These are phyloP conservation scores for Silurus lanzhouensis DNA, from an alignment of 2,797 vertebrate genomes.

Conservation along the genomic window DNA sequence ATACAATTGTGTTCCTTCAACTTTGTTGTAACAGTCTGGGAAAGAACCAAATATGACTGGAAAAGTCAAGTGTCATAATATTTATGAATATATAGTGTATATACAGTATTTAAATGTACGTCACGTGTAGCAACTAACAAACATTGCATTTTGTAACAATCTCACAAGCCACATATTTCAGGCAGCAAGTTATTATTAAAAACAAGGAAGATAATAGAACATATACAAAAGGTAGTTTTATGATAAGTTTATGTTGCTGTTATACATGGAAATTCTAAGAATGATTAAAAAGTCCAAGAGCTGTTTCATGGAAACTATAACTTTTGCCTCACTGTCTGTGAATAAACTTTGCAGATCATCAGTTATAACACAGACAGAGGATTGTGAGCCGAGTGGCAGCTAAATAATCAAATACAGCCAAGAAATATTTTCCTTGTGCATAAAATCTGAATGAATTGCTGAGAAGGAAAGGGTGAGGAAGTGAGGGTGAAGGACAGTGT, in stretches of 20 bases:
- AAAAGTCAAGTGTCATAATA: too few species aligned
- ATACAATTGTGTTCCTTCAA: too few species aligned
- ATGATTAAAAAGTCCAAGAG: not conserved
- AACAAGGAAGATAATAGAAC: not conserved
- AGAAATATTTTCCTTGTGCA: conserved; percentile 49
- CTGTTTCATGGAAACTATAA: conserved; percentile 23
- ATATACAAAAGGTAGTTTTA: not conserved
- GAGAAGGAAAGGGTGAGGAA: conserved; percentile 30
- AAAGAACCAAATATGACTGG: too few species aligned
- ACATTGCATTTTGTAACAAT: too few species aligned
- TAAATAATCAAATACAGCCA: conserved; percentile 31
- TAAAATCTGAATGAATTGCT: conserved; percentile 43
- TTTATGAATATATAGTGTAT: too few species aligned
- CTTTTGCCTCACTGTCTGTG: not conserved
- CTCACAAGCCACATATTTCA: too few species aligned
- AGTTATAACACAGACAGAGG: conserved; percentile 1
- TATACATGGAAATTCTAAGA: not conserved
- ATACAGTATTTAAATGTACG: too few species aligned
- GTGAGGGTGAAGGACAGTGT: not conserved
- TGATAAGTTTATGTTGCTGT: not conserved
- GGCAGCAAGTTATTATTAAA: not conserved
- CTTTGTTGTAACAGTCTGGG: too few species aligned
- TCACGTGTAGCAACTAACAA: too few species aligned
- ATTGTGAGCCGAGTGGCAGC: conserved; percentile 25
- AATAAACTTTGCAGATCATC: not conserved